These are phyloP conservation scores for Achlya flavicornis DNA, from an alignment of 2,888 invertebrate genomes.

Conservation along the genomic window DNA sequence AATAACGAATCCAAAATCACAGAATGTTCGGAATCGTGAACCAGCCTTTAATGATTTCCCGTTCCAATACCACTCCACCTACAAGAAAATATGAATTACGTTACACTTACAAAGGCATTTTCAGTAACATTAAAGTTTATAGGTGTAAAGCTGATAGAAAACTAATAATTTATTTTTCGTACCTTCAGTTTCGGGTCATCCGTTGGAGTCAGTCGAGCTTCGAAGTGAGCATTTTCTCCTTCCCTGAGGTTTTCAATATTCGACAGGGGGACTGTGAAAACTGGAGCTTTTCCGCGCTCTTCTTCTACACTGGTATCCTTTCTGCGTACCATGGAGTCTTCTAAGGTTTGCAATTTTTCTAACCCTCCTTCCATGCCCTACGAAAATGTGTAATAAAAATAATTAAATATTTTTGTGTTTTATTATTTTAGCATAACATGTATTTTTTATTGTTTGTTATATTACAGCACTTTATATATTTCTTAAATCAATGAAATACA, in stretches of 20 bases:
- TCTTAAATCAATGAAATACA: too few relatives aligned
- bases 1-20: conserved; percentile 98
- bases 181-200: conserved; percentile 95
- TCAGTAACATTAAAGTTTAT: neutral
- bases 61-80: conserved; percentile 98
- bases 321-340: conserved; percentile 93
- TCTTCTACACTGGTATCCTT: conserved; percentile 89
- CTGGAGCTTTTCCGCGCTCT: conserved; percentile 92
- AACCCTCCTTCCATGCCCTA: conserved; percentile 97
- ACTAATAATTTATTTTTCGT: conserved; percentile 26
- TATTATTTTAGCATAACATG: too few relatives aligned
- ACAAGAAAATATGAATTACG: conserved; percentile 29
- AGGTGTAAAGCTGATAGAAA: too few relatives aligned
- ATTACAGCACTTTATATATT: too few relatives aligned
- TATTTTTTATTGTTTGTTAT: too few relatives aligned
- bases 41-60: conserved; percentile 94
- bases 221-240: conserved; percentile 96
- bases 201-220: conserved; percentile 93
- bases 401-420: conserved; percentile 7
- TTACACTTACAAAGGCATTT: neutral
- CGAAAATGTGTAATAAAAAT: conserved; percentile 26
- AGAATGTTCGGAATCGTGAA: conserved; percentile 97
- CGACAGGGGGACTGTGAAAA: conserved; percentile 94
- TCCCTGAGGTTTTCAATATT: conserved; percentile 94
- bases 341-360: conserved; percentile 95